Conservation (phyloP, 2,888 invertebrate genomes). For the Laothoe populi region DNA sequence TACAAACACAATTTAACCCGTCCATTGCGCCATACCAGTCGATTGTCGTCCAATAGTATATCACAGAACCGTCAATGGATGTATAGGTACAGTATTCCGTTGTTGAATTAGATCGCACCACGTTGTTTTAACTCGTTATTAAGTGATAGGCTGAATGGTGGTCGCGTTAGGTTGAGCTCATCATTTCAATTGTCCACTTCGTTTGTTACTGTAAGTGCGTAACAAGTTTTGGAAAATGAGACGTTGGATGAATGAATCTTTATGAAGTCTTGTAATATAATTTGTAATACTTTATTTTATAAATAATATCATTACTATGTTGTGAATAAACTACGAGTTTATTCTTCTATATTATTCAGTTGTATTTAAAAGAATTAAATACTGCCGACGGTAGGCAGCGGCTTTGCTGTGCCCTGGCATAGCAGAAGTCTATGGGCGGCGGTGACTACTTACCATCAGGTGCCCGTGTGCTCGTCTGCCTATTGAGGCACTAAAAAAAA, state of each 20-base stretch:
- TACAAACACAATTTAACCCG: constrained; percentile 2
- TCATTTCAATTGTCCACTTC: constrained; percentile 37
- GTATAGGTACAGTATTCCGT: not conserved
- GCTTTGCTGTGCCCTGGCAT: too few relatives aligned
- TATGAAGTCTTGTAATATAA: too few relatives aligned
- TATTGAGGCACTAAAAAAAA: too few relatives aligned
- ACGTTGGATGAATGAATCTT: not conserved
- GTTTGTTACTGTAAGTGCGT: constrained; percentile 25
- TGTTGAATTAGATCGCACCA: constrained; percentile 31
- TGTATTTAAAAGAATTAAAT: too few relatives aligned
- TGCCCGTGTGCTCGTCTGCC: too few relatives aligned
- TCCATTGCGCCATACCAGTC: not conserved
- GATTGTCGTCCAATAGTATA: not conserved
- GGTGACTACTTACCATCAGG: too few relatives aligned
- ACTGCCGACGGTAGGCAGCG: too few relatives aligned
- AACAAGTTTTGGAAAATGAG: constrained; percentile 34
- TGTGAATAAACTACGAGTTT: too few relatives aligned
- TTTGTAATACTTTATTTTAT: too few relatives aligned
- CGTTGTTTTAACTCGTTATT: constrained; percentile 42
- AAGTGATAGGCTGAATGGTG: constrained; percentile 47
- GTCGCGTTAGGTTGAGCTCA: constrained; percentile 44
- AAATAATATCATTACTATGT: too few relatives aligned
- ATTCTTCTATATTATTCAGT: too few relatives aligned
- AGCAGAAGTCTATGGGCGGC: too few relatives aligned
- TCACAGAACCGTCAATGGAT: constrained; percentile 32